Conservation (phyloP, 2,797 vertebrate species). For the Pelochelys cantorii region DNA sequence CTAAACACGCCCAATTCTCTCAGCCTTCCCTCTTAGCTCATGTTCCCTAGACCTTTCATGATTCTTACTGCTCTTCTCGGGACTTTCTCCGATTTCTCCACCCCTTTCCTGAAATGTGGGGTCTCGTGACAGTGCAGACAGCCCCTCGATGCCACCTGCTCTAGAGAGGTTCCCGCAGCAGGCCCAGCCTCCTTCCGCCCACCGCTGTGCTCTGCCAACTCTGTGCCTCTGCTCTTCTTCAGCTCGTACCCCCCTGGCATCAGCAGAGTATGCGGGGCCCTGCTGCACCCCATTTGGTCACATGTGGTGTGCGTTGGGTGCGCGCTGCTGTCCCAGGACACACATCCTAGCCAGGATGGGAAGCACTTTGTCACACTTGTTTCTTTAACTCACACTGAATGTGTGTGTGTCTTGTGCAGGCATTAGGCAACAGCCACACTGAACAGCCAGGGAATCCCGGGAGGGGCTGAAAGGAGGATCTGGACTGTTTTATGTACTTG, state of each 20-base stretch:
- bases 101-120: too few species aligned
- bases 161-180: neutral
- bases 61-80: too few species aligned
- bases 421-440: constrained; percentile 39
- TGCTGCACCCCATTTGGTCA: neutral
- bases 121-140: neutral
- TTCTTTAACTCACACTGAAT: constrained; percentile 40
- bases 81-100: too few species aligned
- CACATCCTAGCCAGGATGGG: neutral
- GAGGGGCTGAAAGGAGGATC: neutral
- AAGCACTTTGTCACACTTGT: neutral
- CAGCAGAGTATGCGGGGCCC: neutral
- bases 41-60: too few species aligned
- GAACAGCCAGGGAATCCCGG: neutral
- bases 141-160: neutral
- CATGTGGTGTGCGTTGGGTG: neutral
- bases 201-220: neutral
- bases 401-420: neutral
- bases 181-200: neutral
- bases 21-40: too few species aligned
- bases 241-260: neutral
- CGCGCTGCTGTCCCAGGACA: neutral
- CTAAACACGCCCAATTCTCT: too few species aligned
- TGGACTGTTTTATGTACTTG: neutral
- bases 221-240: neutral